A percentile compares a stretch with the other conserved stretches of the same genome.
phyloP scores from a whole-genome alignment of 1,140 invertebrate species.

The Calliphora vicina region DNA sequence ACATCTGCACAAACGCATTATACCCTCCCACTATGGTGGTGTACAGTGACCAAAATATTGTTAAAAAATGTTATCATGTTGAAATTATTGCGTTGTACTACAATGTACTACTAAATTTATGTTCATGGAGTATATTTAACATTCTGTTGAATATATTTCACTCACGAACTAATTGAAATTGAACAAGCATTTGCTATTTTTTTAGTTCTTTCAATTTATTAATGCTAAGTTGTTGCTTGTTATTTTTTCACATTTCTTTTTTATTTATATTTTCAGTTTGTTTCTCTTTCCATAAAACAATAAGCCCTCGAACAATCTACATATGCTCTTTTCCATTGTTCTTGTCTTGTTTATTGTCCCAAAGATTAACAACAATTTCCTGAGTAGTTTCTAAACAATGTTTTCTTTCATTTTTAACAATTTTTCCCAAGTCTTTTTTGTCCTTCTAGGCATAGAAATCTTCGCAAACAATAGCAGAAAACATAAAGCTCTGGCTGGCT shows the following conservation, averaged over 20 bases:
- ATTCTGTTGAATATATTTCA: too few relatives aligned
- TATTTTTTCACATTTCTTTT: background rate
- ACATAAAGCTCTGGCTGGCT: background rate
- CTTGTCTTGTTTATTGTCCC: conserved; percentile 2
- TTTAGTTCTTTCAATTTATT: background rate
- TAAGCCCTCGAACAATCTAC: background rate
- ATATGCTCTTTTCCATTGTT: conserved; percentile 3
- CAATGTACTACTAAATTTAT: too few relatives aligned
- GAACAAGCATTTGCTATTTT: background rate
- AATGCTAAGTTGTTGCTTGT: background rate
- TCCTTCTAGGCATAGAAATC: background rate
- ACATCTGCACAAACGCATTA: too few relatives aligned
- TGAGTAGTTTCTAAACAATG: conserved; percentile 8
- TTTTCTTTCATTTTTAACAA: background rate
- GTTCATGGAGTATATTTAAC: too few relatives aligned
- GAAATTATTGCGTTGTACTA: too few relatives aligned
- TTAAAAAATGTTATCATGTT: too few relatives aligned
- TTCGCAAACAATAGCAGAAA: background rate
- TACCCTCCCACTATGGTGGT: too few relatives aligned
- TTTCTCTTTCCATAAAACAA: background rate
- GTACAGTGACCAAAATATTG: too few relatives aligned
- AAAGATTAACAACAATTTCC: conserved; percentile 16
- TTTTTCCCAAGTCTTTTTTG: background rate
- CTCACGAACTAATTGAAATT: too few relatives aligned
- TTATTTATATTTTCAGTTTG: background rate